phyloP scores from a whole-genome alignment of 2,888 invertebrate species.

The Heteromurus nitidus region DNA sequence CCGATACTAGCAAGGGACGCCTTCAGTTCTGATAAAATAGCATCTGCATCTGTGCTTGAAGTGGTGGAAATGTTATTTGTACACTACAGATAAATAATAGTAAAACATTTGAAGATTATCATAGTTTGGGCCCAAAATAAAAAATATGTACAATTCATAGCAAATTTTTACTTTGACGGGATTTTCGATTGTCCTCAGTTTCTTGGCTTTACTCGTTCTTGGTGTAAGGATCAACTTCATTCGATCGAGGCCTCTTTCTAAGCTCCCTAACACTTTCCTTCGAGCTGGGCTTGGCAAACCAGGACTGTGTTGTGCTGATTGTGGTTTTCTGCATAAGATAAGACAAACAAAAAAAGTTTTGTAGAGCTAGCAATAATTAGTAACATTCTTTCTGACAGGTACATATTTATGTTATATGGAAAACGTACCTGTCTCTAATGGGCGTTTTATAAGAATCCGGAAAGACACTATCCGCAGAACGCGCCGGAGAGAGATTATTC shows the following conservation, averaged over 20 bases:
- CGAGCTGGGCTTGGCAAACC: slow-evolving; percentile 76
- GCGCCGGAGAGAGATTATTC: slow-evolving; percentile 75
- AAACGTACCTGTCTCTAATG: slow-evolving; percentile 71
- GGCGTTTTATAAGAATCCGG: slow-evolving; percentile 75
- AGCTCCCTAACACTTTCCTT: slow-evolving; percentile 81
- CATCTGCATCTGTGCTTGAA: slow-evolving; percentile 70
- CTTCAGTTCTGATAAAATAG: slow-evolving; percentile 70
- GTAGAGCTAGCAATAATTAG: too few species aligned
- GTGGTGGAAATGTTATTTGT: slow-evolving; percentile 71
- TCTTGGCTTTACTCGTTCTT: slow-evolving; percentile 74
- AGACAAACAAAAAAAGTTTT: too few species aligned
- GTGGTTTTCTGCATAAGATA: slow-evolving; percentile 31
- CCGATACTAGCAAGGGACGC: slow-evolving; percentile 69
- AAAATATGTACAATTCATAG: neutral
- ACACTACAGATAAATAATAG: slow-evolving; percentile 58
- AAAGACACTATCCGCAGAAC: slow-evolving; percentile 77
- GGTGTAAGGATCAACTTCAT: slow-evolving; percentile 84
- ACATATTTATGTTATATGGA: too few species aligned
- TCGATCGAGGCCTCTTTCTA: slow-evolving; percentile 82
- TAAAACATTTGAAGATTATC: slow-evolving; percentile 9
- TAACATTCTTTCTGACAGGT: too few species aligned
- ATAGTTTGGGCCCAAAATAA: neutral
- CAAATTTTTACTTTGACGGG: slow-evolving; percentile 51
- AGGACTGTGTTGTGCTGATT: slow-evolving; percentile 50
- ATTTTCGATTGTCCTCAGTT: slow-evolving; percentile 68